Evolutionary conservation across 2,888 invertebrate genomes (phyloP).

Genomic region (Acronicta leporina): DNA sequence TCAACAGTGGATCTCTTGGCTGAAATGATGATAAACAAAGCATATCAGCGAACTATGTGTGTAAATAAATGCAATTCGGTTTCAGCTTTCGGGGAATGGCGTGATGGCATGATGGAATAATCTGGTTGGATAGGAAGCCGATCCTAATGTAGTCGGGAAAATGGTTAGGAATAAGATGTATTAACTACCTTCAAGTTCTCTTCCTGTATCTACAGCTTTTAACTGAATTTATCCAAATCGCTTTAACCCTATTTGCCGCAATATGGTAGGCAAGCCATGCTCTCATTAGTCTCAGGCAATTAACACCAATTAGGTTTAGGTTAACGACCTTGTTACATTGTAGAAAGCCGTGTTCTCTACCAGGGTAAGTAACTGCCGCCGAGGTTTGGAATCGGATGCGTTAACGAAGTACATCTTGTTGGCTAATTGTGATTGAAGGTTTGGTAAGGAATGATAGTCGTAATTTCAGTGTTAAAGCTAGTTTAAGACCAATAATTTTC

Average conservation of each 20-base stretch:
- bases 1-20: no score
- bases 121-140: no score
- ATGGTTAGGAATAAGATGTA: no score
- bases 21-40: no score
- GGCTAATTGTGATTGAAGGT: conserved; percentile 45
- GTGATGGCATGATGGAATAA: no score
- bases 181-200: no score
- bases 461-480: conserved; percentile 15
- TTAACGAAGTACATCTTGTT: conserved; percentile 50
- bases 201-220: no score
- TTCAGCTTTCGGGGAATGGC: no score
- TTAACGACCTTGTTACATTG: conserved; percentile 45
- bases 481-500: background rate
- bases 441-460: conserved; percentile 12
- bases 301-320: conserved; percentile 49
- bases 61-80: no score
- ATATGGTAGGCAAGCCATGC: conserved; percentile 34
- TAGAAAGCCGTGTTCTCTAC: conserved; percentile 42
- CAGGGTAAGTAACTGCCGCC: conserved; percentile 41
- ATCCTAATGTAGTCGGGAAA: no score
- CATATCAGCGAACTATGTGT: no score
- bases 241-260: conserved; percentile 7
- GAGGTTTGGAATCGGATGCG: conserved; percentile 46
- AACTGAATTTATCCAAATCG: background rate
- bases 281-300: conserved; percentile 50